Base-by-base conservation (phyloP, 1,140 invertebrate species). In the Geopemphigus sp. region DNA sequence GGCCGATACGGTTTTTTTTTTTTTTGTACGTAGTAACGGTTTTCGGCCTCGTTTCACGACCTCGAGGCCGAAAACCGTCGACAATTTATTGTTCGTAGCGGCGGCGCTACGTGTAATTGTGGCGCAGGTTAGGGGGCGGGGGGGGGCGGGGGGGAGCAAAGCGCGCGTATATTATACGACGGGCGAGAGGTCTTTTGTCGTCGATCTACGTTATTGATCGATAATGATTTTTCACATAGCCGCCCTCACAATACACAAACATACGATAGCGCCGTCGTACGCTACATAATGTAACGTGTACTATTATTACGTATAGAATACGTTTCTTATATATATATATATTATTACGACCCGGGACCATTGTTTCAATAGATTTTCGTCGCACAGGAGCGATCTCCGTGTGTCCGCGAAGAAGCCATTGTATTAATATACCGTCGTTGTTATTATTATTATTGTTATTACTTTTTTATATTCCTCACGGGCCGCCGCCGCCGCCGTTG, bases 311-410 rank as follows among this genome's bases (percentile, higher is more conserved):
- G 15, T 68, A 24, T 24, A 68, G 24, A 68, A 50, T 68, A 68
- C 66, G 45, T 68, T 68, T 68, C 66, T 14, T 68, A 39, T 39
- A 45, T n/a, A 39, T 8, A 39, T 8, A 8, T 8, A 8, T 39
- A 8, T 39, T 3, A 4, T 3, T 39, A 39, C 32, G 72, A 2
- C 12, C 22, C 6, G 14, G 47, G 50, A 22, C 22, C 57, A 78
- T 78, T 78, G 74, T 78, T 78, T 78, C 74, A 76, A 59, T 76
- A 39, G 56, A 78, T 78, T 78, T 78, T 78, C 74, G 74, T 78
- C 19, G 72, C 53, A 59, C 72, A 59, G 53, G 72, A 56, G 74
- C 74, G 19, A 68, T 68, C 45, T 50, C 66, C 14, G 8, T 11
- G 32, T 19, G 63, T 66, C 32, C n/a, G 47, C 47, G 47, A 10